Conservation (phyloP, 2,888 invertebrate species). For the Leucoptera coffeella region DNA sequence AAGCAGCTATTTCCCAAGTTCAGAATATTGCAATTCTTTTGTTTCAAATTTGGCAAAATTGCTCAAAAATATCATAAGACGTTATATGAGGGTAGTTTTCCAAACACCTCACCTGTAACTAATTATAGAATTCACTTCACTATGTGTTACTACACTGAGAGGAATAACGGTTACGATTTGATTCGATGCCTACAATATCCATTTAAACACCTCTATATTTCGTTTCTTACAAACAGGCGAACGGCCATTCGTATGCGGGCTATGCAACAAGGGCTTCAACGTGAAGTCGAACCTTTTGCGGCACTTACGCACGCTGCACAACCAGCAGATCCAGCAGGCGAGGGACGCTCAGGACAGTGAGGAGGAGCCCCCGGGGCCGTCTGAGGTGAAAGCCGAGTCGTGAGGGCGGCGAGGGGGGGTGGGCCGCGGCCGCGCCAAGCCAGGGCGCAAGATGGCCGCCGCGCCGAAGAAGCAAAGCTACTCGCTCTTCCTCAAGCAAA, state of each 20-base stretch:
- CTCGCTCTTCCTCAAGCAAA: constrained; percentile 43
- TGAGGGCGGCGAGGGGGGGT: constrained; percentile 6
- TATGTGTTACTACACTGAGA: too few species aligned
- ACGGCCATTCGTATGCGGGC: constrained; percentile 66
- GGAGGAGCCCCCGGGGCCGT: constrained; percentile 11
- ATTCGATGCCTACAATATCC: too few species aligned
- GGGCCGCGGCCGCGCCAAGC: constrained; percentile 7
- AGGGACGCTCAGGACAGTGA: constrained; percentile 13
- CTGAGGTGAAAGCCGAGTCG: constrained; percentile 24
- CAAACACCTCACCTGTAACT: too few species aligned
- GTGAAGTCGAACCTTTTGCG: constrained; percentile 71
- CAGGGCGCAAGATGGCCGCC: constrained; percentile 5
- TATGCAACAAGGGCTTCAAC: constrained; percentile 73
- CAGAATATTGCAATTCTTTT: too few species aligned
- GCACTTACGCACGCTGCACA: constrained; percentile 66
- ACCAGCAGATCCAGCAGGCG: constrained; percentile 27
- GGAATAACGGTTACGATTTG: too few species aligned
- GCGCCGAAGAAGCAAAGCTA: constrained; percentile 37
- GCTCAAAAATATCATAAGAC: too few species aligned
- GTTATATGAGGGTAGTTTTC: too few species aligned
- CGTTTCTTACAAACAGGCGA: constrained; percentile 60
- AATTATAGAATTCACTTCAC: too few species aligned
- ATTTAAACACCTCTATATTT: too few species aligned
- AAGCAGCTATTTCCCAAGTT: too few species aligned
- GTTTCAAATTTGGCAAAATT: too few species aligned